These are phyloP conservation scores for Antechinus flavipes DNA, from an alignment of 2,113 vertebrate species.

Conservation along the genomic window DNA sequence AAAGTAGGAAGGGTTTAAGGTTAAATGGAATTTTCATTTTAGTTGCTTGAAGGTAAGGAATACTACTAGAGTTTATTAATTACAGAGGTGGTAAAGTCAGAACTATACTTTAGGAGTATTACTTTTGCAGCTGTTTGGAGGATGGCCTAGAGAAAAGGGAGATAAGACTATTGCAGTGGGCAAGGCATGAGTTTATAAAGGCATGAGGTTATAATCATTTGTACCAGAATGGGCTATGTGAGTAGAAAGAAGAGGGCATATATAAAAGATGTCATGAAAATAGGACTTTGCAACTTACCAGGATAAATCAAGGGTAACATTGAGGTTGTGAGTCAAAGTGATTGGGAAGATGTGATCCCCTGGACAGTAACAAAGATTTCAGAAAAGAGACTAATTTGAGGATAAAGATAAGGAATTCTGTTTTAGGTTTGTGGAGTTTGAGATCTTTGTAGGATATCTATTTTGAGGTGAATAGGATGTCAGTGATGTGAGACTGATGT, in stretches of 20 bases:
- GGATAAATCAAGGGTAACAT: neutral
- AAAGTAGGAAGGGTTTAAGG: neutral
- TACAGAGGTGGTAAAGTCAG: no score
- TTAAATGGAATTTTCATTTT: no score
- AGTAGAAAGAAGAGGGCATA: neutral
- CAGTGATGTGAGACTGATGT: neutral
- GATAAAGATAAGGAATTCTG: neutral
- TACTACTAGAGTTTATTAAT: no score
- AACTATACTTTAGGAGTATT: no score
- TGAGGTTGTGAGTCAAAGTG: neutral
- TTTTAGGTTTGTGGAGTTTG: neutral
- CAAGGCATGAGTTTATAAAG: no score
- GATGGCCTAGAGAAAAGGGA: no score
- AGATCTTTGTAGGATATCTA: neutral
- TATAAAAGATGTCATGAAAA: no score
- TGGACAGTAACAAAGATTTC: neutral
- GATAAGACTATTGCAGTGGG: neutral
- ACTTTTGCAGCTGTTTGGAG: no score
- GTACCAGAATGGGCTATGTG: no score
- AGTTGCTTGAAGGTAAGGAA: no score
- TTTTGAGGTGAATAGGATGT: neutral
- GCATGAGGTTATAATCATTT: no score
- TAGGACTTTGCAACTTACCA: no score
- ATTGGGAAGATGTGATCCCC: neutral
- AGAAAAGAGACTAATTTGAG: neutral